A percentile compares a stretch with the other conserved stretches of the same genome.
These are phyloP conservation scores for Sebastes trivittatus DNA, from an alignment of 2,797 vertebrate genomes.

Conservation along the genomic window DNA sequence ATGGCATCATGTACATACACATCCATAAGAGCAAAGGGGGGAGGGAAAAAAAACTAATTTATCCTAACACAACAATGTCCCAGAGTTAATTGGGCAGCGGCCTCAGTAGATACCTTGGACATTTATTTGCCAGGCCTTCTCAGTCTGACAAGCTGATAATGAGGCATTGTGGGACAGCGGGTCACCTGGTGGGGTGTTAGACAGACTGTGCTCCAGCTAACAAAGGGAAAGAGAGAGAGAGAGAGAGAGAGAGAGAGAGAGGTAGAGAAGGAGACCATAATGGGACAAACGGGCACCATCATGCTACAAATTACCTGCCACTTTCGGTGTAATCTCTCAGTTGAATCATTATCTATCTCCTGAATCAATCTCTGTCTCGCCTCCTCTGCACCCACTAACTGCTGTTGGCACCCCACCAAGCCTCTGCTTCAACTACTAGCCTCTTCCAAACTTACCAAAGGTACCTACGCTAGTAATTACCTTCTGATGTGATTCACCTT, in stretches of 20 bases:
- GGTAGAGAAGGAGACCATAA: conserved; percentile 42
- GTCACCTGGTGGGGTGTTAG: conserved; percentile 61
- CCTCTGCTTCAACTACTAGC: neutral
- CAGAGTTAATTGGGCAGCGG: conserved; percentile 69
- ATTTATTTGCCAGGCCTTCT: conserved; percentile 73
- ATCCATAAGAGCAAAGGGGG: neutral
- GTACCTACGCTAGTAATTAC: conserved; percentile 42
- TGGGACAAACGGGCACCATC: conserved; percentile 70
- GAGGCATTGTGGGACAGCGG: conserved; percentile 77
- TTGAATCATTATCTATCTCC: conserved; percentile 58
- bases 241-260: conserved; percentile 10
- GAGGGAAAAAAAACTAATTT: conserved; percentile 27
- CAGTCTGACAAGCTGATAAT: conserved; percentile 80
- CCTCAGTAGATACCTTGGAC: conserved; percentile 53
- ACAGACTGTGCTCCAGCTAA: conserved; percentile 53
- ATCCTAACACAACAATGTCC: conserved; percentile 61
- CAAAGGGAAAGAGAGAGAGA: conserved; percentile 51
- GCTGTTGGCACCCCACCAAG: neutral
- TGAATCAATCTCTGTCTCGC: conserved; percentile 38
- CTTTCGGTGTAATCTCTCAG: conserved; percentile 74
- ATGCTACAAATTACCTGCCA: conserved; percentile 82
- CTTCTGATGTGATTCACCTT: conserved; percentile 59
- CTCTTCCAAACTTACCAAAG: neutral
- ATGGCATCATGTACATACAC: conserved; percentile 34
- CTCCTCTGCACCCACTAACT: neutral